A percentile compares a stretch with the other conserved stretches of the same genome.
Conservation (phyloP, 1,140 invertebrate genomes). For the Drosophila athabasca region DNA sequence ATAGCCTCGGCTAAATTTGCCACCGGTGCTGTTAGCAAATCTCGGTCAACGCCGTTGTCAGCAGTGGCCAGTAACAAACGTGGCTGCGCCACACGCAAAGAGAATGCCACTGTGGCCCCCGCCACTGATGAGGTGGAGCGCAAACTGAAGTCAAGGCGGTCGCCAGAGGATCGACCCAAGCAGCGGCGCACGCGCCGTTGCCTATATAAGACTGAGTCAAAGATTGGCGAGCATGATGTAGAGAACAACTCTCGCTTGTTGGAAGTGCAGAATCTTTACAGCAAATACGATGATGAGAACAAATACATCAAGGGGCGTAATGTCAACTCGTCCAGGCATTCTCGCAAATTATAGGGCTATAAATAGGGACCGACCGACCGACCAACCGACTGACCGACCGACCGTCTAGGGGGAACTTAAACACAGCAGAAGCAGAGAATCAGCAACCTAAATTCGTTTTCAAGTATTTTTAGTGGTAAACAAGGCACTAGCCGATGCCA, state of each 20-base stretch:
- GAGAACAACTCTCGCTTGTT: constrained; percentile 75
- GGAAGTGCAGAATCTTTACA: constrained; percentile 64
- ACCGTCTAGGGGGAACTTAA: background rate
- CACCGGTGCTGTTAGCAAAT: constrained; percentile 24
- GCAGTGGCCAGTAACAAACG: constrained; percentile 68
- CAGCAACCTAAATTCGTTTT: constrained; percentile 42
- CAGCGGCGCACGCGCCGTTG: constrained; percentile 71
- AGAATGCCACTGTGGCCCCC: constrained; percentile 55
- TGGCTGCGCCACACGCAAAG: constrained; percentile 70
- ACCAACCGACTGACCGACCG: background rate
- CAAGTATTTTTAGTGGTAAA: constrained; percentile 68
- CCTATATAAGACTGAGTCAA: constrained; percentile 78
- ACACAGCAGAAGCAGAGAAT: constrained; percentile 13
- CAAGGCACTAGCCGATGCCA: constrained; percentile 23
- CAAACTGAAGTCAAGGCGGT: constrained; percentile 49
- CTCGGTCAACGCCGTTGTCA: constrained; percentile 48
- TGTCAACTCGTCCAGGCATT: constrained; percentile 71
- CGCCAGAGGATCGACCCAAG: constrained; percentile 25
- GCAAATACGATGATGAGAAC: constrained; percentile 74
- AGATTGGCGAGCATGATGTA: constrained; percentile 56
- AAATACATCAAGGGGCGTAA: constrained; percentile 68
- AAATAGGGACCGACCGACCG: background rate
- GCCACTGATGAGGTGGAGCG: constrained; percentile 71
- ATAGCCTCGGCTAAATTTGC: constrained; percentile 1
- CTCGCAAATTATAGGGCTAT: constrained; percentile 65